Percentiles rank a stretch among this genome's conserved stretches.
These are phyloP conservation scores for Cryptoblepharus egeriae DNA, from an alignment of 2,797 vertebrate species.

Conservation along the genomic window DNA sequence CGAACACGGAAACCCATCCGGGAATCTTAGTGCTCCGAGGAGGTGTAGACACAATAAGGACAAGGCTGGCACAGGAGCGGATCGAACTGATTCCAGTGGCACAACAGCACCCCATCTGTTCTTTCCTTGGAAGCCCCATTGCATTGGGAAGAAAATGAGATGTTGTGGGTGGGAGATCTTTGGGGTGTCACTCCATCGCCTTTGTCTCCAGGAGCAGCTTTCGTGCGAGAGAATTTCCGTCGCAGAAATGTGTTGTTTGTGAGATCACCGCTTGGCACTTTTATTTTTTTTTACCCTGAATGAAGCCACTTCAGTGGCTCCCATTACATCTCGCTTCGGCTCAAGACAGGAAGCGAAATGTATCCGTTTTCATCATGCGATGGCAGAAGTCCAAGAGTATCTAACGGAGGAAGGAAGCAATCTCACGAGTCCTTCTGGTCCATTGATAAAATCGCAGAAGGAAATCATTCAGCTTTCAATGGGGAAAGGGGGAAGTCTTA, in stretches of 20 bases:
- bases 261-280: constrained; percentile 18
- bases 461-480: constrained; percentile 76
- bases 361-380: constrained; percentile 68
- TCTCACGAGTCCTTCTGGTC: constrained; percentile 73
- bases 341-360: constrained; percentile 62
- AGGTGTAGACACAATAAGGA: too few relatives aligned
- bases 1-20: background rate
- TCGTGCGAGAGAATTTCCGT: background rate
- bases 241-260: background rate
- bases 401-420: constrained; percentile 73
- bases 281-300: constrained; percentile 1
- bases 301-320: constrained; percentile 43
- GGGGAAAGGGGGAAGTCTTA: constrained; percentile 72
- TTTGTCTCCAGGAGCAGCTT: background rate
- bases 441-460: constrained; percentile 75
- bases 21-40: background rate
- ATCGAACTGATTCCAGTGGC: background rate
- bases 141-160: background rate
- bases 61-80: too few relatives aligned
- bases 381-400: constrained; percentile 70
- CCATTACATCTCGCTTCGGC: constrained; percentile 46
- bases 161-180: background rate
- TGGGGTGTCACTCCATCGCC: too few relatives aligned
- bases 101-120: background rate
- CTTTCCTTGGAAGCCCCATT: background rate